Percentiles rank a stretch among this genome's conserved stretches.
phyloP scores from a whole-genome alignment of 2,113 vertebrate genomes.

The Toxotes jaculatrix region DNA sequence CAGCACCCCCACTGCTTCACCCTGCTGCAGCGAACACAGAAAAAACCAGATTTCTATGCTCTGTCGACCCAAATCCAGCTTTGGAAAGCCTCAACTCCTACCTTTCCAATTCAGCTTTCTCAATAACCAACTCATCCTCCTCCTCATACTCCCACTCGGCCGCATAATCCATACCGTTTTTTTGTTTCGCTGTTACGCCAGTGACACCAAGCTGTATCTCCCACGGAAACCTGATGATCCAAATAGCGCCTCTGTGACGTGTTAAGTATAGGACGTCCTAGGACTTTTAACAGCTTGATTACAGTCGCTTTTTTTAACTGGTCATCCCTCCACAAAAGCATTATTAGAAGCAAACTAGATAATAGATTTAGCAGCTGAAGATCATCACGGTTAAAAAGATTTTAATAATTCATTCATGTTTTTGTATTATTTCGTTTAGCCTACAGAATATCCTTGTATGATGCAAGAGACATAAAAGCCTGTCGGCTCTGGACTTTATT shows the following conservation, averaged over 20 bases:
- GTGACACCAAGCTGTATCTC: constrained; percentile 67
- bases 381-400: not conserved
- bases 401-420: not conserved
- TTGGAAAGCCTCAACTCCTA: constrained; percentile 75
- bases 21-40: constrained; percentile 44
- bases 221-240: constrained; percentile 61
- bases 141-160: constrained; percentile 74
- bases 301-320: not conserved
- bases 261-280: constrained; percentile 42
- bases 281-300: not conserved
- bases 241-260: constrained; percentile 35
- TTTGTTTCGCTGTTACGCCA: constrained; percentile 60
- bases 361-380: not conserved
- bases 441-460: not conserved
- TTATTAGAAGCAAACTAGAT: not conserved
- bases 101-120: constrained; percentile 73
- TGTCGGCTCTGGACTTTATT: not conserved
- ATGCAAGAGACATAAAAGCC: not conserved
- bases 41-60: constrained; percentile 67
- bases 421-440: not conserved
- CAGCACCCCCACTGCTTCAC: constrained; percentile 62
- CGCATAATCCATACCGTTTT: constrained; percentile 71
- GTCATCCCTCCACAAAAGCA: not conserved
- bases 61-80: constrained; percentile 77
- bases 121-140: constrained; percentile 76